Conservation (phyloP, 2,113 vertebrate genomes). For the Microcebus lehilahytsara region DNA sequence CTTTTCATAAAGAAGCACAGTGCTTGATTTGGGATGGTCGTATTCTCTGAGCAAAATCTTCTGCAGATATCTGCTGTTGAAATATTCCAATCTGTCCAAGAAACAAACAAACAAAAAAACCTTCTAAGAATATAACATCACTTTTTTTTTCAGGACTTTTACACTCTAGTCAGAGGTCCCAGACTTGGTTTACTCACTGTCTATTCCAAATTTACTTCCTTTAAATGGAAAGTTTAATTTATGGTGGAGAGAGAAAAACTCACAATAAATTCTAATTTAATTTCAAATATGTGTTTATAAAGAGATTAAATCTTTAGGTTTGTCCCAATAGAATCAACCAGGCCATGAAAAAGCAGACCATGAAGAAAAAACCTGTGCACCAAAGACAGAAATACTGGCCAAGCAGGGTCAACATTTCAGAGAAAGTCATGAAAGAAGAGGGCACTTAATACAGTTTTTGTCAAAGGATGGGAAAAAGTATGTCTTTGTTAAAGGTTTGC, state of each 20-base stretch:
- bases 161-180: neutral
- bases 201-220: neutral
- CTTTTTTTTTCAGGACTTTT: neutral
- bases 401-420: neutral
- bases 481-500: neutral
- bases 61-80: slow-evolving; percentile 89
- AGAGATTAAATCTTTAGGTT: neutral
- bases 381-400: neutral
- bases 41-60: slow-evolving; percentile 88
- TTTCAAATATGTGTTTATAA: neutral
- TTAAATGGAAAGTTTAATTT: neutral
- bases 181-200: neutral
- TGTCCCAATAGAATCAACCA: neutral
- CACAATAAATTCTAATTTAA: neutral
- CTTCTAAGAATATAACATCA: neutral
- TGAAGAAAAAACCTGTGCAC: neutral
- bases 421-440: neutral
- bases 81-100: slow-evolving; percentile 85
- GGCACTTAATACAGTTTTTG: neutral
- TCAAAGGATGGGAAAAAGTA: neutral
- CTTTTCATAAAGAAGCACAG: slow-evolving; percentile 90
- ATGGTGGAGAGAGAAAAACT: neutral
- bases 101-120: neutral
- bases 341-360: neutral
- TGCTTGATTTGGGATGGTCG: slow-evolving; percentile 86